Base-by-base conservation (phyloP, 2,113 vertebrate species). In the Miniopterus natalensis region DNA sequence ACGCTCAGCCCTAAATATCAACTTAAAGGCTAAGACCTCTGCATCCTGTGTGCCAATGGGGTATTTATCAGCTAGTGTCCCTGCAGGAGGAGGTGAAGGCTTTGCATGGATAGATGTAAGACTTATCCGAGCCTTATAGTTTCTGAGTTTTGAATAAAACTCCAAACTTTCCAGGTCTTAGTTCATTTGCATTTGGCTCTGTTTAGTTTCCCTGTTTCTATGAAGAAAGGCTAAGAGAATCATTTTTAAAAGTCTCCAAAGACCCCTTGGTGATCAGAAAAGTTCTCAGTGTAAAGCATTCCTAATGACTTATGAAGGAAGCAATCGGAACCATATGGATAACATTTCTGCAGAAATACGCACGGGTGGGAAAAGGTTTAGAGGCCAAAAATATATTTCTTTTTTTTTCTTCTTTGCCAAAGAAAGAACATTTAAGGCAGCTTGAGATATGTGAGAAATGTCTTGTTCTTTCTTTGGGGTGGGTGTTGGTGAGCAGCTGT, bases 371-470 rank as follows among this genome's bases (percentile, higher is more conserved):
- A 96, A 98, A 97, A 97, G 96, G 94, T 98, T 97, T 97, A 97
- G 96, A 97, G 96, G 95, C 96, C 97, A 97, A 97, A 98, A 97
- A 96, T 96, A 96, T 90, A 96, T 90, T 97, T 96, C 78, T 93
- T 88, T 97, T 96, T 95, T 96, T 96, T 96, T 94, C 89, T 96
- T 61, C 85, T 95, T 97, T 98, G 96, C 97, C 96, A 98, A 98
- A 97, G 96, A 97, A 98, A 96, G 95, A 97, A 98, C 97, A 97
- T 97, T 97, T 98, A 97, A 97, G 85, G 94, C 96, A 98, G 96
- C 96, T 97, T 97, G 97, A 97, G 94, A 97, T 97, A 95, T 97
- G 96, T 96, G 97, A 98, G 95, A 98, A 98, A 97, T 98, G 94
- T 97, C 97, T 97, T 98, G 97, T 97, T 98, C 96, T 96, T 96